phyloP scores from a whole-genome alignment of 1,140 invertebrate genomes.

The Plectus sambesii region DNA sequence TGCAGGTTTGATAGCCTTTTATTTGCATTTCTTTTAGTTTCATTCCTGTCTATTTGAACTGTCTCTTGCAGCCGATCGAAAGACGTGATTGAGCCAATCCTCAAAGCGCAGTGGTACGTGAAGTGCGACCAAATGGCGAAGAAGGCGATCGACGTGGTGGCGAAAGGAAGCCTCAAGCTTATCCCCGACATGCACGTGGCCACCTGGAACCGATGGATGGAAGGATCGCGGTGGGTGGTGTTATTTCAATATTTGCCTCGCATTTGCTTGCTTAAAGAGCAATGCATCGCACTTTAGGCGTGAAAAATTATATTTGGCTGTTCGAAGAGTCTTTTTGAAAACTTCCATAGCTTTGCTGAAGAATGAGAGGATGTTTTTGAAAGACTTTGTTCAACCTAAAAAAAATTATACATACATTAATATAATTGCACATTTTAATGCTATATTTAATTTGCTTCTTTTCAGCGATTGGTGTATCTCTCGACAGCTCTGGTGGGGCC shows the following conservation, averaged over 20 bases:
- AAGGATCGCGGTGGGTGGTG: constrained; percentile 77
- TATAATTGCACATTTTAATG: too few relatives aligned
- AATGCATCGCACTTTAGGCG: too few relatives aligned
- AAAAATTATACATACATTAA: too few relatives aligned
- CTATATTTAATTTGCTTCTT: constrained; percentile 25
- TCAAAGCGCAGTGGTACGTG: constrained; percentile 92
- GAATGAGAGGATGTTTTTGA: too few relatives aligned
- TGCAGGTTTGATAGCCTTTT: constrained; percentile 58
- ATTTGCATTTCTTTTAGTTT: constrained; percentile 5
- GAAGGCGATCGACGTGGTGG: constrained; percentile 63
- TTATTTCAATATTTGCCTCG: too few relatives aligned
- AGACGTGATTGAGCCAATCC: constrained; percentile 88
- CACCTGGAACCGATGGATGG: constrained; percentile 92
- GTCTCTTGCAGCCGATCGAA: constrained; percentile 64
- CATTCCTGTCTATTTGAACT: constrained; percentile 10
- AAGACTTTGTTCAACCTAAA: too few relatives aligned
- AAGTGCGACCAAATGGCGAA: constrained; percentile 64
- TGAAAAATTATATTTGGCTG: too few relatives aligned
- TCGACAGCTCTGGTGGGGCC: constrained; percentile 97
- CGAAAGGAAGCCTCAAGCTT: constrained; percentile 71
- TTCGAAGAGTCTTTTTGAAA: too few relatives aligned
- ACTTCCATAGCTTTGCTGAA: too few relatives aligned
- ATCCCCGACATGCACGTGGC: constrained; percentile 81
- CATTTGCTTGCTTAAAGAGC: too few relatives aligned
- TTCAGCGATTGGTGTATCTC: constrained; percentile 93